Conservation (phyloP, 2,113 vertebrate species). For the Narcine bancroftii region DNA sequence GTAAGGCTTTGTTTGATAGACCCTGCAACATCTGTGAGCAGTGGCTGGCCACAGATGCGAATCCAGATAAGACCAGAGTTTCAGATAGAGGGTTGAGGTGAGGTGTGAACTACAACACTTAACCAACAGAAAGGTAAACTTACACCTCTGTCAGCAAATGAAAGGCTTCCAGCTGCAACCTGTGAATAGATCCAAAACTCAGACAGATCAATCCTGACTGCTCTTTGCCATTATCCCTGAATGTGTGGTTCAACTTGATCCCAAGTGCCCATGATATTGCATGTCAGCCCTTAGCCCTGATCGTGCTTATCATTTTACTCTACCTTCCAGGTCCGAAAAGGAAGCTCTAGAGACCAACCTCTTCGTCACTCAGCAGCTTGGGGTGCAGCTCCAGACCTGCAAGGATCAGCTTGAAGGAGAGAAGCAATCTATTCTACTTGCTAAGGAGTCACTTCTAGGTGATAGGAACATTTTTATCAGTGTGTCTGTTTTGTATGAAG, state of each 20-base stretch:
- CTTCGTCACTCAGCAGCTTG: constrained; percentile 59
- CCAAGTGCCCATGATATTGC: neutral
- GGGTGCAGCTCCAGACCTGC: constrained; percentile 53
- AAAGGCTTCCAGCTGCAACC: neutral
- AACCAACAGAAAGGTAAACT: no score
- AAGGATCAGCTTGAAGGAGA: constrained; percentile 56
- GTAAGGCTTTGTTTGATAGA: neutral
- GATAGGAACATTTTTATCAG: constrained; percentile 44
- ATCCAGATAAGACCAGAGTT: no score
- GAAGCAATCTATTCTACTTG: constrained; percentile 46
- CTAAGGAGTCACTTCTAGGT: constrained; percentile 66
- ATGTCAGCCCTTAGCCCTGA: neutral
- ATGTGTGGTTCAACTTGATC: neutral
- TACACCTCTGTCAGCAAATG: neutral
- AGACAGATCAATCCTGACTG: neutral
- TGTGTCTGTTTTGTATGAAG: neutral
- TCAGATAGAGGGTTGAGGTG: no score
- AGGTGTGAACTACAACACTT: no score
- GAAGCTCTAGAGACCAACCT: constrained; percentile 63
- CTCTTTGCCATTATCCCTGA: neutral
- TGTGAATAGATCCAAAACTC: neutral
- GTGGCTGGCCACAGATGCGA: neutral
- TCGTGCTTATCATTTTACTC: neutral
- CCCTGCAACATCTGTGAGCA: neutral
- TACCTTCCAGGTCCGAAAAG: constrained; percentile 58